Evolutionary conservation across 2,888 invertebrate genomes (phyloP).

Genomic region (Gymnocheta viridis): DNA sequence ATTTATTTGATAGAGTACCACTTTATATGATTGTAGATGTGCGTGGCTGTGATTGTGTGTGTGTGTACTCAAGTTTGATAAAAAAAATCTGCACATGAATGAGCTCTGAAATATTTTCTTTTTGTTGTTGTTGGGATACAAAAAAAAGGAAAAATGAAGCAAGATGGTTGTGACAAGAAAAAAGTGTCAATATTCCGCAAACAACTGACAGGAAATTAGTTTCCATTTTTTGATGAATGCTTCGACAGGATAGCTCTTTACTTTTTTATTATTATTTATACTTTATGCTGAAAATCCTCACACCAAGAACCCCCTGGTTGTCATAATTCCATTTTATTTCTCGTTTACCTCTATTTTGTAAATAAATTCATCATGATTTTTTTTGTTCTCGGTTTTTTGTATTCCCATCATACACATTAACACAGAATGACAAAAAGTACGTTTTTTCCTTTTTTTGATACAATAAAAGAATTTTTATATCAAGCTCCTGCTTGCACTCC

Average conservation of each 20-base stretch:
- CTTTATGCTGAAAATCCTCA: conserved; percentile 34
- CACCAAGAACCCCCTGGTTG: background rate
- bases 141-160: conserved; percentile 74
- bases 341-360: conserved; percentile 51
- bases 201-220: conserved; percentile 82
- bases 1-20: conserved; percentile 77
- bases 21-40: conserved; percentile 67
- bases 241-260: conserved; percentile 78
- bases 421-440: conserved; percentile 48
- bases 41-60: conserved; percentile 16
- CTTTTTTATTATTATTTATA: conserved; percentile 36
- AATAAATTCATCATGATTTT: conserved; percentile 60
- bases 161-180: conserved; percentile 66
- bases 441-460: conserved; percentile 30
- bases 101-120: conserved; percentile 72
- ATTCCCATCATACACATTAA: conserved; percentile 57
- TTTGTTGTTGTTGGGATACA: conserved; percentile 70
- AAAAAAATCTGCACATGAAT: conserved; percentile 69
- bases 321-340: conserved; percentile 14
- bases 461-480: conserved; percentile 1
- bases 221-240: conserved; percentile 82
- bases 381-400: conserved; percentile 11
- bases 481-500: background rate
- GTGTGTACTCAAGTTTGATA: conserved; percentile 39
- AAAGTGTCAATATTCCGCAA: conserved; percentile 73